Percentiles rank a stretch among this genome's conserved stretches.
These are phyloP conservation scores for Oreonectes daqikongensis DNA, from an alignment of 2,797 vertebrate species.

Conservation along the genomic window DNA sequence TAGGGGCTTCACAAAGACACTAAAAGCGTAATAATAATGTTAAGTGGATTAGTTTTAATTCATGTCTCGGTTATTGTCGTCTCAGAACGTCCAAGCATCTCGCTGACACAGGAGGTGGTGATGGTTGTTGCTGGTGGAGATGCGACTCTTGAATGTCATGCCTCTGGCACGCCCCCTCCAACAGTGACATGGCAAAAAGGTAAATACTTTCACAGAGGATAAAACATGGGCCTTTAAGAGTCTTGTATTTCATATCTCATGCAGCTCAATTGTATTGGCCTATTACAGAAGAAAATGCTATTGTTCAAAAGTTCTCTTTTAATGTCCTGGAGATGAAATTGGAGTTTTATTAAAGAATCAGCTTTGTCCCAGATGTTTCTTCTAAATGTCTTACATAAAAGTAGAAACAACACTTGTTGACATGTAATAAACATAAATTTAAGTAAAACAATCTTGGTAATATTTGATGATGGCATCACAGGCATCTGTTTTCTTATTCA, in stretches of 20 bases:
- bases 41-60: slow-evolving; percentile 1
- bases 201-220: slow-evolving; percentile 56
- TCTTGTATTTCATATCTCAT: not conserved
- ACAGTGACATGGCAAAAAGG: slow-evolving; percentile 88
- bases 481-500: not conserved
- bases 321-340: not conserved
- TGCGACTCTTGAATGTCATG: slow-evolving; percentile 80
- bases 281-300: not conserved
- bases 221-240: not conserved
- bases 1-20: not conserved
- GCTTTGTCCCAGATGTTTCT: not conserved
- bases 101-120: slow-evolving; percentile 70
- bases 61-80: slow-evolving; percentile 5
- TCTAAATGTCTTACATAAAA: not conserved
- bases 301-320: not conserved
- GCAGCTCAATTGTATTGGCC: no score
- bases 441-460: not conserved
- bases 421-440: not conserved
- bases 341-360: not conserved
- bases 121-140: slow-evolving; percentile 78
- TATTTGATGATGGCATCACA: not conserved
- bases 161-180: slow-evolving; percentile 79
- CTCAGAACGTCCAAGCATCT: slow-evolving; percentile 76
- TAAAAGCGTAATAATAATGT: not conserved
- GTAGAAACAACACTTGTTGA: not conserved